Evolutionary conservation across 2,113 vertebrate species (phyloP).

Genomic region (Apeltes quadracus): DNA sequence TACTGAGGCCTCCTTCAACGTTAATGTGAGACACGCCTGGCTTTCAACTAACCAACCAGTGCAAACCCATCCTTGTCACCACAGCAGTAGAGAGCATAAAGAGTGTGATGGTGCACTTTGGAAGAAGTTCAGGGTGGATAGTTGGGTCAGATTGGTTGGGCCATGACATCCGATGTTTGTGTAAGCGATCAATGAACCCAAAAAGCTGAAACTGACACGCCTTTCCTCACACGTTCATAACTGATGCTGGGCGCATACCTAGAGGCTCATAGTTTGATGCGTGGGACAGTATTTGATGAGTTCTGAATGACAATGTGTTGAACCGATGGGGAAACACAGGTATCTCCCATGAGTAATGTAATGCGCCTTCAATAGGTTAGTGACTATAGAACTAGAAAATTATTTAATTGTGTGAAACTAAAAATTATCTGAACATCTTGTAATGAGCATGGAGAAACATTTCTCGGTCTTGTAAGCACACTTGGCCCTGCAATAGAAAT

Average conservation of each 20-base stretch:
- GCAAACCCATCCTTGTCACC: too few species aligned
- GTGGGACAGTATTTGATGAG: not conserved
- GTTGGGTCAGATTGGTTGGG: too few species aligned
- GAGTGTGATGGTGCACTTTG: too few species aligned
- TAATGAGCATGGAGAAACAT: not conserved
- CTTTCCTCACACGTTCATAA: too few species aligned
- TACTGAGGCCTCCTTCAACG: too few species aligned
- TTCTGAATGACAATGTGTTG: not conserved
- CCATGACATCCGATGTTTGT: too few species aligned
- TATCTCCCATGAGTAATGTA: not conserved
- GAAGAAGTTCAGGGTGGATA: too few species aligned
- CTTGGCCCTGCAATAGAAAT: conserved; percentile 23
- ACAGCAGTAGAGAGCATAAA: too few species aligned
- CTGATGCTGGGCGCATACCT: too few species aligned
- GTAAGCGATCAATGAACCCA: not conserved
- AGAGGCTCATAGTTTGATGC: too few species aligned
- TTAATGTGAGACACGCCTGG: too few species aligned
- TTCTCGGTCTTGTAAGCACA: conserved; percentile 17
- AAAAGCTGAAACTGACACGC: not conserved
- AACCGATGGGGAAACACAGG: not conserved
- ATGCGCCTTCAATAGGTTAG: not conserved
- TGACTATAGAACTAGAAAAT: not conserved
- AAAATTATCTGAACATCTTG: not conserved
- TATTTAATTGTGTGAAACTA: not conserved
- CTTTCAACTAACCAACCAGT: too few species aligned